A percentile compares a stretch with the other conserved stretches of the same genome.
These are phyloP conservation scores for Tigriopus japonicus DNA, from an alignment of 1,140 invertebrate species.

Conservation along the genomic window DNA sequence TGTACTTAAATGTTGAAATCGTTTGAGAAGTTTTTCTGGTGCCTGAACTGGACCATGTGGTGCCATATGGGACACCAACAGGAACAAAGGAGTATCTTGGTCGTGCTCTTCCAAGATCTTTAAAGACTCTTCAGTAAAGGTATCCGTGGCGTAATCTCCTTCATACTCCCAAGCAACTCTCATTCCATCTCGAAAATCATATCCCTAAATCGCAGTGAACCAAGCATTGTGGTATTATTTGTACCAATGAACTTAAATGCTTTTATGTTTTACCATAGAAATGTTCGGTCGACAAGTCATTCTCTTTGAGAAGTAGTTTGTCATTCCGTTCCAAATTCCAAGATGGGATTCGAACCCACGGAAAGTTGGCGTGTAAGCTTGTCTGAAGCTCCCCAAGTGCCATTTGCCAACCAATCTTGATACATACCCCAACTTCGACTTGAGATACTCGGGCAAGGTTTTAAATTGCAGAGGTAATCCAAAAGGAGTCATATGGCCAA, in stretches of 20 bases:
- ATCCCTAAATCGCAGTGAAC: slow-evolving; percentile 29
- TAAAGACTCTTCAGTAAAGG: slow-evolving; percentile 55
- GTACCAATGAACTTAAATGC: no score
- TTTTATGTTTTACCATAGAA: no score
- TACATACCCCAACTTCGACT: slow-evolving; percentile 44
- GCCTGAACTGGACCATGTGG: slow-evolving; percentile 64
- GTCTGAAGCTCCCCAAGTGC: slow-evolving; percentile 53
- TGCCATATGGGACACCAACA: slow-evolving; percentile 64
- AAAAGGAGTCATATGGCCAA: slow-evolving; percentile 47
- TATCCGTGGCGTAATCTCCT: slow-evolving; percentile 60
- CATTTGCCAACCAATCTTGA: slow-evolving; percentile 79
- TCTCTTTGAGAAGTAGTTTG: slow-evolving; percentile 20
- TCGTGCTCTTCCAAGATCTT: slow-evolving; percentile 34
- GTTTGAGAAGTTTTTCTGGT: slow-evolving; percentile 43
- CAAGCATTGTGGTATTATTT: no score
- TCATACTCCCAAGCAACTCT: slow-evolving; percentile 48
- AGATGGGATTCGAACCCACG: slow-evolving; percentile 19
- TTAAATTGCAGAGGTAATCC: slow-evolving; percentile 49
- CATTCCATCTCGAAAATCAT: slow-evolving; percentile 44
- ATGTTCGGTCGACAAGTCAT: background rate
- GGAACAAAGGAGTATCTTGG: slow-evolving; percentile 42
- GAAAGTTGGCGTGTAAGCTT: slow-evolving; percentile 50
- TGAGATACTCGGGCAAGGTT: slow-evolving; percentile 51
- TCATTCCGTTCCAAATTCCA: slow-evolving; percentile 20
- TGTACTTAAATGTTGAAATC: slow-evolving; percentile 31